Conservation (phyloP, 2,797 vertebrate genomes). For the Buphagus erythrorhynchus region DNA sequence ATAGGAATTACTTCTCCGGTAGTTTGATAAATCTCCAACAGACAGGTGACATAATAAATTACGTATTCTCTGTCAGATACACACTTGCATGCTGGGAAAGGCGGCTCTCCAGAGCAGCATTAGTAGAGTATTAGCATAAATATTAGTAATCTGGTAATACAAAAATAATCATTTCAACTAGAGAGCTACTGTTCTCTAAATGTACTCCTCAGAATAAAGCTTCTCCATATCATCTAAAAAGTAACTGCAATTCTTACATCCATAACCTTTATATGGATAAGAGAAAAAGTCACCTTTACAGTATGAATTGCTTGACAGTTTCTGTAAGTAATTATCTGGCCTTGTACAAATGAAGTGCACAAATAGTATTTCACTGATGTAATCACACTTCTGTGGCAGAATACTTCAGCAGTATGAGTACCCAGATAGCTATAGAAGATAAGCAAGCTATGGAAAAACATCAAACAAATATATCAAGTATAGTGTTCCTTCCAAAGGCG, state of each 20-base stretch:
- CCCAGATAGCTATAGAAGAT: background rate
- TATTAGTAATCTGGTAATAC: slow-evolving; percentile 35
- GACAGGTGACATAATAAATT: slow-evolving; percentile 67
- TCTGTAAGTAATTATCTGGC: slow-evolving; percentile 58
- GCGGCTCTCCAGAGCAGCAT: slow-evolving; percentile 35
- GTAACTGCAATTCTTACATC: slow-evolving; percentile 66
- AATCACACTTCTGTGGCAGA: slow-evolving; percentile 14
- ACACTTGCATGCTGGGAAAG: slow-evolving; percentile 57
- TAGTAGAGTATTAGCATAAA: slow-evolving; percentile 65
- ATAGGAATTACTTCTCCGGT: slow-evolving; percentile 45
- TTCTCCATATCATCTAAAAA: slow-evolving; percentile 46
- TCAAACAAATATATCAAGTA: background rate
- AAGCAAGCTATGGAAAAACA: background rate
- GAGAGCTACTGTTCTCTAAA: slow-evolving; percentile 26
- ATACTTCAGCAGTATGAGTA: background rate
- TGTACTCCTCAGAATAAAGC: slow-evolving; percentile 39
- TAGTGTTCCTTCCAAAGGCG: background rate
- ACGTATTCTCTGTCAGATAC: slow-evolving; percentile 39
- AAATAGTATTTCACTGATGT: slow-evolving; percentile 41
- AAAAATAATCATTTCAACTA: slow-evolving; percentile 56
- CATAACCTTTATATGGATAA: slow-evolving; percentile 61
- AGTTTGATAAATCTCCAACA: slow-evolving; percentile 48
- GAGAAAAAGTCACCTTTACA: slow-evolving; percentile 63
- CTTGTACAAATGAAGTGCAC: slow-evolving; percentile 53
- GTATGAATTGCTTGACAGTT: slow-evolving; percentile 48